Percentiles rank a stretch among this genome's conserved stretches.
phyloP scores from a whole-genome alignment of 1,140 invertebrate species.

The Papilio helenus region DNA sequence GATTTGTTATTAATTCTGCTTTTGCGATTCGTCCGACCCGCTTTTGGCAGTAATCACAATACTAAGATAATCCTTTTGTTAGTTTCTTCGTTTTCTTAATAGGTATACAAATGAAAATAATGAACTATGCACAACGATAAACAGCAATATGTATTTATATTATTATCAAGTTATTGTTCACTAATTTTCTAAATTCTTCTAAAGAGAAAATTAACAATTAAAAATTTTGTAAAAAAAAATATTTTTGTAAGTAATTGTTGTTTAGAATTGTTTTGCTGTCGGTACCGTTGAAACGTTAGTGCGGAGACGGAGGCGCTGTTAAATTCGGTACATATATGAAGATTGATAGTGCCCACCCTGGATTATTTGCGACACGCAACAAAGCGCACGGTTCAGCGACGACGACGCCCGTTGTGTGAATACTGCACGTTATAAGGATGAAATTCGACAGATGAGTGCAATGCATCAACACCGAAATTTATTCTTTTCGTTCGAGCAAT shows the following conservation, averaged over 20 bases:
- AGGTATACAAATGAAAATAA: too few relatives aligned
- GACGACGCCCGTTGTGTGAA: conserved; percentile 59
- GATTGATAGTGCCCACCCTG: conserved; percentile 71
- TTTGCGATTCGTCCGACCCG: too few relatives aligned
- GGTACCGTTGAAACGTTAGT: conserved; percentile 36
- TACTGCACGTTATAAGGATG: conserved; percentile 50
- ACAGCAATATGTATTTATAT: too few relatives aligned
- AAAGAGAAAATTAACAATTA: too few relatives aligned
- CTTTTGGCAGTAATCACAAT: too few relatives aligned
- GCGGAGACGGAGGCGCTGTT: conserved; percentile 46
- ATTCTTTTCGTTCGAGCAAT: conserved; percentile 26
- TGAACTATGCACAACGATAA: too few relatives aligned
- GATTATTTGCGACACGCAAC: conserved; percentile 68
- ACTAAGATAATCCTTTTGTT: too few relatives aligned
- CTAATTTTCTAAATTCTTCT: too few relatives aligned
- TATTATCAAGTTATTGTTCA: too few relatives aligned
- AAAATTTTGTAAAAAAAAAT: too few relatives aligned
- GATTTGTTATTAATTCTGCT: too few relatives aligned
- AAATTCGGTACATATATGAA: conserved; percentile 68
- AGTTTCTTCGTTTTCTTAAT: too few relatives aligned
- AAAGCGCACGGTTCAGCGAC: conserved; percentile 51
- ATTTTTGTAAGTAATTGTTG: background rate
- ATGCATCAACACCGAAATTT: conserved; percentile 18
- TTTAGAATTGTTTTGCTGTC: conserved; percentile 43
- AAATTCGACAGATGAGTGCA: conserved; percentile 30